A percentile compares a stretch with the other conserved stretches of the same genome.
phyloP scores from a whole-genome alignment of 2,113 vertebrate species.

The Protobothrops mucrosquamatus region DNA sequence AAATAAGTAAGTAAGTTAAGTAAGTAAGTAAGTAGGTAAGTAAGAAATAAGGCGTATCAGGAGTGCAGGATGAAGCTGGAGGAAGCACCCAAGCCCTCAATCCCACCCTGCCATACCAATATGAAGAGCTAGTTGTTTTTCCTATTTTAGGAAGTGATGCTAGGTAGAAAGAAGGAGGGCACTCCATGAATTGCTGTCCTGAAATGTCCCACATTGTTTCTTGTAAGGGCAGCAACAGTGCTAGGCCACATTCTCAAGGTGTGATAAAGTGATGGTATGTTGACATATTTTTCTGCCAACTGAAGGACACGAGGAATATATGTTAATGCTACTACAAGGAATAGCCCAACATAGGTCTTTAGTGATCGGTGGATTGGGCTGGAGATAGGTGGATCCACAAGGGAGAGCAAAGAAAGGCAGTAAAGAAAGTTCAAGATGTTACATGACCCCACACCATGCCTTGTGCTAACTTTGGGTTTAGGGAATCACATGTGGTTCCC shows the following conservation, averaged over 20 bases:
- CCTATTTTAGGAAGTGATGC: not conserved
- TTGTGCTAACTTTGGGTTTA: slow-evolving; percentile 23
- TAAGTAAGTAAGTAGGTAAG: not conserved
- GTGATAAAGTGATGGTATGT: not conserved
- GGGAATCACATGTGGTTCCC: slow-evolving; percentile 29
- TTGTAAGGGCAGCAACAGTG: not conserved
- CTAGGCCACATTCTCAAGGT: not conserved
- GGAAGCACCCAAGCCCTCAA: not conserved
- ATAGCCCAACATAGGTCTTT: not conserved
- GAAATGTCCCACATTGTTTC: not conserved
- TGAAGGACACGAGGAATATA: not conserved
- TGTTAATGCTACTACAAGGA: not conserved
- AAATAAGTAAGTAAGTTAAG: not conserved
- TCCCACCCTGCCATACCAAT: not conserved
- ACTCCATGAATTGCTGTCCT: not conserved
- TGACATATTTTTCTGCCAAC: not conserved
- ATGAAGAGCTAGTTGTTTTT: not conserved
- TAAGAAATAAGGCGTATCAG: not conserved
- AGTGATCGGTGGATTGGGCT: not conserved
- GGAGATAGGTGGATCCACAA: not conserved
- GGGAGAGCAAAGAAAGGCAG: not conserved
- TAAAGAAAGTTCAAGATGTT: not conserved
- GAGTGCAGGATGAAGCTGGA: not conserved
- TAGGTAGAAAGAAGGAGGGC: not conserved
- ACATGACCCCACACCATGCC: not conserved